Conservation (phyloP, 1,140 invertebrate genomes). For the Drosophila sturtevanti region DNA sequence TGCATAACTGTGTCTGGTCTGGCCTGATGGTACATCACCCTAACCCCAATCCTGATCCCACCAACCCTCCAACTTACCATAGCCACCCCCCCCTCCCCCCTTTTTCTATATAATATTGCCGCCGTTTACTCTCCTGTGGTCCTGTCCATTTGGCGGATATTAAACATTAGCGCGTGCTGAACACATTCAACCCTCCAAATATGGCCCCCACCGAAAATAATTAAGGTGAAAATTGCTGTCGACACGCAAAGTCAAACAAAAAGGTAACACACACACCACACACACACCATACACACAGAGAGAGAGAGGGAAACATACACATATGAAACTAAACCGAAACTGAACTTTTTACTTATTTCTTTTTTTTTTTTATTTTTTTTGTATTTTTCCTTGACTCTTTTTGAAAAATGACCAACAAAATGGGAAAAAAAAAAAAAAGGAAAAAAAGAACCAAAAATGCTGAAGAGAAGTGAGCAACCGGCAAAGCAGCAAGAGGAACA, state of each 20-base stretch:
- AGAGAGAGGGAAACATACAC: neutral
- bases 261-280: constrained; percentile 23
- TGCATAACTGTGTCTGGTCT: constrained; percentile 75
- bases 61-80: too few relatives aligned
- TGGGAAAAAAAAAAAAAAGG: too few relatives aligned
- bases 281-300: neutral
- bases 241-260: constrained; percentile 64
- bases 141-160: constrained; percentile 55
- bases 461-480: constrained; percentile 18
- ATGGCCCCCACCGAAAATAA: constrained; percentile 60
- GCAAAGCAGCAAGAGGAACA: constrained; percentile 32
- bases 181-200: constrained; percentile 42
- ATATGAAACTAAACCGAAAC: constrained; percentile 18
- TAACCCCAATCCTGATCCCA: neutral
- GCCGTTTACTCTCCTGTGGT: constrained; percentile 36
- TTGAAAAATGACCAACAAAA: constrained; percentile 66
- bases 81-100: neutral
- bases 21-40: constrained; percentile 7
- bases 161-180: constrained; percentile 80
- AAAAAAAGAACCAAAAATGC: neutral
- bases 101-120: neutral
- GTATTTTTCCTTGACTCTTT: constrained; percentile 26
- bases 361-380: too few relatives aligned
- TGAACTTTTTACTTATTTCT: constrained; percentile 17
- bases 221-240: constrained; percentile 81